Evolutionary conservation across 2,113 vertebrate genomes (phyloP), one percentile per base, ranked within the genome.

Genomic region (Pseudorectes ferrugineus): DNA sequence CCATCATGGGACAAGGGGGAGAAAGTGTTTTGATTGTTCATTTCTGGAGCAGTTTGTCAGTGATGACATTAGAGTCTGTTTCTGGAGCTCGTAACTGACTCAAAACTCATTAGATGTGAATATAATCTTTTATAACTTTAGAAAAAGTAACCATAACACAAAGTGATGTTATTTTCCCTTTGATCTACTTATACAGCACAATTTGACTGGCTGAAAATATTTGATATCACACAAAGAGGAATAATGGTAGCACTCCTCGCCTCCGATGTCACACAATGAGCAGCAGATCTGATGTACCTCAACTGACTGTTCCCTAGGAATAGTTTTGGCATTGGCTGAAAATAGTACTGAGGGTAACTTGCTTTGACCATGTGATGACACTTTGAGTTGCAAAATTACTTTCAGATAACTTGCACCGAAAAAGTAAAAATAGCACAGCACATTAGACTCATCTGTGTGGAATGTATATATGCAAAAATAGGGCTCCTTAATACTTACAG

Each of bases 331-430:
- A 62, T 38, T 54, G 54, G 88, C 96, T 95, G 92, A 95, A 94
- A 96, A 95, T 95, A 96, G 92, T 71, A 48, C 88, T 16, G 75
- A 80, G 94, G 88, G 76, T 94, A 92, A 92, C 92, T 95, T 35
- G 75, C 93, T 52, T 75, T 93, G 95, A 80, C 92, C 93, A 92
- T 63, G 82, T 92, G 85, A 86, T 90, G 92, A 93, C 92, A 92
- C 85, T 96, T 93, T 88, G 93, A 96, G 93, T 88, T 97, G 96
- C 93, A 97, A 93, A 96, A 86, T 96, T 92, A 46, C 88, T 92
- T 95, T 93, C 93, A 90, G 93, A 96, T 94, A 96, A 96, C 93
- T 95, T 85, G 92, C 78, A 63, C 77, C 45, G 94, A 94, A 96
- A 95, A 95, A 61, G 67, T 95, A 95, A 96, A 97, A 97, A 96